These are phyloP conservation scores for Yoshiicerus persimilis DNA, from an alignment of 1,140 invertebrate genomes.

Conservation along the genomic window DNA sequence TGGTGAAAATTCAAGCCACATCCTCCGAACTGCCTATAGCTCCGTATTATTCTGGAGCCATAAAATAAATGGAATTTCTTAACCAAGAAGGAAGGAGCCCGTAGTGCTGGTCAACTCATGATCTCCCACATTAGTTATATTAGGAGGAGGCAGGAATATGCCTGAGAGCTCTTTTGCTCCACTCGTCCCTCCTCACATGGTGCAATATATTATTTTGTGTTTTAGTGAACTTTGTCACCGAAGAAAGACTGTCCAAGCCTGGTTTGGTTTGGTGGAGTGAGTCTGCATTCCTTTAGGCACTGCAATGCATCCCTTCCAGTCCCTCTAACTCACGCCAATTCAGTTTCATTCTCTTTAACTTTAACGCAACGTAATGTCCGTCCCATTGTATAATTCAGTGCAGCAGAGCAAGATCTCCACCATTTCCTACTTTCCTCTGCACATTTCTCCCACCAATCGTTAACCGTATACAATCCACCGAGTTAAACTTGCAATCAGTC, in stretches of 20 bases:
- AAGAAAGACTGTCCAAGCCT: neutral
- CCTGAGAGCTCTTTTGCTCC: neutral
- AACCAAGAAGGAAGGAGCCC: neutral
- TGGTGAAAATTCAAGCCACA: neutral
- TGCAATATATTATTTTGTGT: too few relatives aligned
- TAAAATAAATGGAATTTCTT: neutral
- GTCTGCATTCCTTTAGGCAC: neutral
- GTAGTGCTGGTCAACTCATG: neutral
- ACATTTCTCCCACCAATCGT: neutral
- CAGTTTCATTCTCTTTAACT: neutral
- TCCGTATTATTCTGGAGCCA: neutral
- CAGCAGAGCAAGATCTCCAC: neutral
- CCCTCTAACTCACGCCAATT: neutral
- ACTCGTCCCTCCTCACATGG: neutral
- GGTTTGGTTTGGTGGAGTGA: neutral
- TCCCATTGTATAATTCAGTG: neutral
- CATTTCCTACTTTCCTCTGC: neutral
- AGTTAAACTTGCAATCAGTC: constrained; percentile 1
- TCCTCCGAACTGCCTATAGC: neutral
- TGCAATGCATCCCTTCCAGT: neutral
- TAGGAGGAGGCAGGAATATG: neutral
- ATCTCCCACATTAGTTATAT: neutral
- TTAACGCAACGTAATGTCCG: neutral
- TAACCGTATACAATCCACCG: neutral
- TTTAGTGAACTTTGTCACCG: neutral